phyloP scores from a whole-genome alignment of 2,888 invertebrate species.

The Zaprionus bogoriensis region DNA sequence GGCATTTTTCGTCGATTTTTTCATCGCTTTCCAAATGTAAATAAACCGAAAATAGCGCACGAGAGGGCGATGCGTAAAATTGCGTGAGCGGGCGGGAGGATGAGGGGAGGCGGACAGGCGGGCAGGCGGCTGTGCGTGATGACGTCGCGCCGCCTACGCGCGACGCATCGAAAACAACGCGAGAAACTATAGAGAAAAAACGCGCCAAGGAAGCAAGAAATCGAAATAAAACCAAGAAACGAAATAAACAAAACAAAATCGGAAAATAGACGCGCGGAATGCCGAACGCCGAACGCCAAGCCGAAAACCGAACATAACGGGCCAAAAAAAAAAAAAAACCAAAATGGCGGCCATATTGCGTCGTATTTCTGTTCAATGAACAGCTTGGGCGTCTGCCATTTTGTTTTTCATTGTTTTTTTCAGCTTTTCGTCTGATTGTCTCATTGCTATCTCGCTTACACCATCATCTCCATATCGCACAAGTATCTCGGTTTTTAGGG shows the following conservation, averaged over 20 bases:
- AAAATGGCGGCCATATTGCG: slow-evolving; percentile 75
- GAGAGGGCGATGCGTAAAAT: slow-evolving; percentile 43
- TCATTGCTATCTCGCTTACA: slow-evolving; percentile 40
- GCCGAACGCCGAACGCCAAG: no score
- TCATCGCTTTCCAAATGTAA: slow-evolving; percentile 69
- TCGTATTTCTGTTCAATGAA: slow-evolving; percentile 44
- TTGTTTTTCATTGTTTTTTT: slow-evolving; percentile 49
- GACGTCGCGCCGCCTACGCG: slow-evolving; percentile 63
- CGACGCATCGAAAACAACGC: neutral
- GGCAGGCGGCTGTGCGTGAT: slow-evolving; percentile 42
- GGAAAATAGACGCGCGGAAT: slow-evolving; percentile 40
- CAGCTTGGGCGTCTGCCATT: slow-evolving; percentile 65
- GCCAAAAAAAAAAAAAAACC: slow-evolving; percentile 45
- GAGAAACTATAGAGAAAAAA: slow-evolving; percentile 9
- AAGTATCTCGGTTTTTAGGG: slow-evolving; percentile 1
- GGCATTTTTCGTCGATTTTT: neutral
- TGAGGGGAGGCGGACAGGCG: no score
- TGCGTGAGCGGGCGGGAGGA: slow-evolving; percentile 36
- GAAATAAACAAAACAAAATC: slow-evolving; percentile 66
- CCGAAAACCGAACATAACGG: slow-evolving; percentile 56
- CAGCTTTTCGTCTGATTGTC: no score
- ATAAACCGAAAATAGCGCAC: slow-evolving; percentile 60
- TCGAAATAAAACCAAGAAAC: slow-evolving; percentile 37
- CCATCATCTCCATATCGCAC: slow-evolving; percentile 17
- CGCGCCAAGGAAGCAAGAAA: slow-evolving; percentile 45